Evolutionary conservation across 2,797 vertebrate genomes (phyloP), one percentile per base, ranked within the genome.

Genomic region (Nasua narica): DNA sequence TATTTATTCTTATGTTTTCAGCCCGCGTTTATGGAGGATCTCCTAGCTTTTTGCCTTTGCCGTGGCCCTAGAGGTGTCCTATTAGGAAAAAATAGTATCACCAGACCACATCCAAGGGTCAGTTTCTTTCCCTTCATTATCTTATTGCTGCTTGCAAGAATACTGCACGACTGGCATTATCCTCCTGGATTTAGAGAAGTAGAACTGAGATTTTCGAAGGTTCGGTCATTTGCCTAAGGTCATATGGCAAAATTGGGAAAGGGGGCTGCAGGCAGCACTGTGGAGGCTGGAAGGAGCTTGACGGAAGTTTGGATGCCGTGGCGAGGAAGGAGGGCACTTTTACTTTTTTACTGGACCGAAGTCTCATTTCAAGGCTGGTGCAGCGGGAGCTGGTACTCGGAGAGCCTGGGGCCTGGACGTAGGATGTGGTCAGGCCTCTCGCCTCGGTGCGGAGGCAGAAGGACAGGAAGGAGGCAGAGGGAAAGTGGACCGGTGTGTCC

Each of bases 171-270:
- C 65, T 40, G 32, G 32, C n/a, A 60, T 89, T 70, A 46, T 50
- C 87, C 72, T 62, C 29, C 70, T 46, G 69, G 58, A 70, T 86
- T 65, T 69, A 48, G 7, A 52, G n/a, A 78, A 32, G 25, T 1
- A 8, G 32, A 89, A 21, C 13, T 65, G 21, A 93, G 43, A 86
- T 86, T 77, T 82, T 52, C 32, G 91, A 76, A 90, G 79, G 32
- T 58, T 74, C 65, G 27, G 52, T 69, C 65, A 91, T 77, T 81
- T 94, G 40, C 78, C 74, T 76, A 58, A 46, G 74, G 52, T 56
- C 62, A 78, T 52, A 60, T 3, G 84, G 56, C 35, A 62, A 27
- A 48, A 19, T 21, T 19, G 19, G 84, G 46, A 9, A 27, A 50
- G 25, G 32, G 16, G 12, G 12, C 25, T 16, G 15, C 54, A 9